A percentile compares a stretch with the other conserved stretches of the same genome.
Evolutionary conservation across 2,797 vertebrate genomes (phyloP).

Genomic region (Enteromius radiatus): DNA sequence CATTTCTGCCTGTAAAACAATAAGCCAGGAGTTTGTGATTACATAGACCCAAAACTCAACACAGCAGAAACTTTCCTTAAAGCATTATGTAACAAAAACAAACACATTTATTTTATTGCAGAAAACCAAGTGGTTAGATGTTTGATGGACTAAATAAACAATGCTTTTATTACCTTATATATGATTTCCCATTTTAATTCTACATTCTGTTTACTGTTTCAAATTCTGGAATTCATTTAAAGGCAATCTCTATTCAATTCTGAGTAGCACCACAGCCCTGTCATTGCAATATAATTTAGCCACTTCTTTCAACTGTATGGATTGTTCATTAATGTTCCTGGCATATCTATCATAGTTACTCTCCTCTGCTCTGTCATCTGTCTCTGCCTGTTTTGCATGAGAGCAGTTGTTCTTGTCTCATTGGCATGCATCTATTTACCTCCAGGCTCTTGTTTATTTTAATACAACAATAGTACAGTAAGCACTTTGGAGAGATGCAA

Average conservation of each 20-base stretch:
- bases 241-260: not conserved
- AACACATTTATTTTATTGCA: conserved; percentile 10
- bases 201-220: not conserved
- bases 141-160: not conserved
- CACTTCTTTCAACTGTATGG: conserved; percentile 8
- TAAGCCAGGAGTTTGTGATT: conserved; percentile 75
- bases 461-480: conserved; percentile 68
- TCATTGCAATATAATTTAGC: conserved; percentile 25
- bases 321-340: conserved; percentile 49
- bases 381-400: conserved; percentile 55
- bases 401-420: conserved; percentile 58
- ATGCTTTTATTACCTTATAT: not conserved
- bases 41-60: conserved; percentile 66
- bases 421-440: conserved; percentile 64
- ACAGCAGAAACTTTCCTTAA: conserved; percentile 64
- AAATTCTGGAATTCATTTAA: not conserved
- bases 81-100: not conserved
- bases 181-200: not conserved
- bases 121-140: not conserved
- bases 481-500: conserved; percentile 64
- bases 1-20: conserved; percentile 76
- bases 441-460: conserved; percentile 71
- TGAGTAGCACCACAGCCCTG: not conserved
- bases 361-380: conserved; percentile 32
- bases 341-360: conserved; percentile 33